Conservation (phyloP, 2,888 invertebrate genomes). For the Acanthoscelides obtectus region DNA sequence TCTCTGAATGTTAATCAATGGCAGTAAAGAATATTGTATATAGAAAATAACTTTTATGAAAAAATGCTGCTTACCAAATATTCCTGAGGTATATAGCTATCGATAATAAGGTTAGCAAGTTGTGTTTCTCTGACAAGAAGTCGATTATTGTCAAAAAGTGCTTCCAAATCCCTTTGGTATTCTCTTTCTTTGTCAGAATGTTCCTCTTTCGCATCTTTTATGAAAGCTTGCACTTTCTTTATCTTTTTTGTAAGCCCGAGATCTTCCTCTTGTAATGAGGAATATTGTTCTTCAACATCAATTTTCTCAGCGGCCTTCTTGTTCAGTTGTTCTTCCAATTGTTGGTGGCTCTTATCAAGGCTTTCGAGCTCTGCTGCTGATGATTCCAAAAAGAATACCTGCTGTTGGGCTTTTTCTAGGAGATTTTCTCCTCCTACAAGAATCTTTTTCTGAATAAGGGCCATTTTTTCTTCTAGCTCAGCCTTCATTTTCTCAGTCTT, state of each 20-base stretch:
- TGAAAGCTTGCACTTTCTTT: conserved; percentile 79
- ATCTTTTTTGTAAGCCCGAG: conserved; percentile 89
- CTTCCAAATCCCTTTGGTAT: conserved; percentile 96
- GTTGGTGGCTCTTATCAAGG: conserved; percentile 72
- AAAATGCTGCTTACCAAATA: conserved; percentile 64
- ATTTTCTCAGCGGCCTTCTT: conserved; percentile 90
- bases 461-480: conserved; percentile 77
- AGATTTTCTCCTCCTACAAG: conserved; percentile 97
- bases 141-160: conserved; percentile 87
- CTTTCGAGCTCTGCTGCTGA: conserved; percentile 79
- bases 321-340: conserved; percentile 74
- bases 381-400: conserved; percentile 83
- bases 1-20: background rate
- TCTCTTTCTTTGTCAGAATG: conserved; percentile 85
- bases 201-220: conserved; percentile 82
- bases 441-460: conserved; percentile 90
- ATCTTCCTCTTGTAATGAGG: conserved; percentile 91
- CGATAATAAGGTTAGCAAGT: conserved; percentile 84
- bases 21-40: background rate
- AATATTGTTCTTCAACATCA: conserved; percentile 92
- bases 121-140: conserved; percentile 87
- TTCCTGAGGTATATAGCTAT: conserved; percentile 89
- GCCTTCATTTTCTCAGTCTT: conserved; percentile 66
- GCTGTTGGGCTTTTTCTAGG: conserved; percentile 93
- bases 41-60: background rate